These are phyloP conservation scores for Tachystola acroxantha DNA, from an alignment of 2,888 invertebrate genomes.

Conservation along the genomic window DNA sequence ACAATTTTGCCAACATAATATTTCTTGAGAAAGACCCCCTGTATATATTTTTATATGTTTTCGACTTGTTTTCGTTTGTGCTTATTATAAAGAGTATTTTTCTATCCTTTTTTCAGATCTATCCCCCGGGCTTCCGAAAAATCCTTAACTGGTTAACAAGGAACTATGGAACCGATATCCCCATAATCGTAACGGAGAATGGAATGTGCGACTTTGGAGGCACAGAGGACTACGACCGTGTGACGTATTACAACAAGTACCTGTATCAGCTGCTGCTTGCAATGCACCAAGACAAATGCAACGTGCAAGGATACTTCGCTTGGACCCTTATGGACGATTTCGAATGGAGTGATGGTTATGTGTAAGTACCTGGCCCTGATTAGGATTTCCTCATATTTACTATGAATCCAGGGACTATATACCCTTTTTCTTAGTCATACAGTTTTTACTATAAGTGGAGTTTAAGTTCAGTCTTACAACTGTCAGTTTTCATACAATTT, in stretches of 20 bases:
- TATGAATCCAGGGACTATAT: no score
- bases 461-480: no score
- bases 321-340: conserved; percentile 82
- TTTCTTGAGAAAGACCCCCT: no score
- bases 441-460: no score
- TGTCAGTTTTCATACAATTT: no score
- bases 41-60: no score
- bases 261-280: conserved; percentile 56
- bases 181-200: conserved; percentile 79
- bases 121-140: conserved; percentile 81
- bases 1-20: no score
- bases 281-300: conserved; percentile 56
- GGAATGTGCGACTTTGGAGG: conserved; percentile 73
- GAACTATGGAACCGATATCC: conserved; percentile 75
- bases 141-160: conserved; percentile 80
- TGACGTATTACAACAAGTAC: conserved; percentile 73
- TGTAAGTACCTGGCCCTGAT: no score
- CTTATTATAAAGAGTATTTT: no score
- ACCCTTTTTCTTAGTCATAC: no score
- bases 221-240: conserved; percentile 56
- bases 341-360: conserved; percentile 77
- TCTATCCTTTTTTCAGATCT: conserved; percentile 58
- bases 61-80: no score
- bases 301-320: conserved; percentile 73
- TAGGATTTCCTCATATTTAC: no score